phyloP scores from a whole-genome alignment of 2,797 vertebrate genomes.

The Microhierax caerulescens region DNA sequence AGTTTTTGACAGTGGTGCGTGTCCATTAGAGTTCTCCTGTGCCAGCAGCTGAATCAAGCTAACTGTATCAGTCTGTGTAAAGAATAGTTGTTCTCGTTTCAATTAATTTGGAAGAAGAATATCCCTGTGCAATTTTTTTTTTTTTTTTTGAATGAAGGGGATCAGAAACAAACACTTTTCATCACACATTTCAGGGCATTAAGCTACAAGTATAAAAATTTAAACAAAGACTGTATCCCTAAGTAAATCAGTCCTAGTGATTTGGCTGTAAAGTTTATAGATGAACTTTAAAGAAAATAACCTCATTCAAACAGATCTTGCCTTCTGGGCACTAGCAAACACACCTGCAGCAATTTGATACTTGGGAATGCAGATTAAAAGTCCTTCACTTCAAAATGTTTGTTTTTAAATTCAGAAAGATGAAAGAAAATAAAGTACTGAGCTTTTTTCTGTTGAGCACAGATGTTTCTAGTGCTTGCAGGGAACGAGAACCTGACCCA shows the following conservation, averaged over 20 bases:
- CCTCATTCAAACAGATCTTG: constrained; percentile 64
- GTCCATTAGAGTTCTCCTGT: neutral
- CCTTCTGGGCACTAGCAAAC: constrained; percentile 60
- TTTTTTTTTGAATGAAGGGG: neutral
- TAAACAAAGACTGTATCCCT: constrained; percentile 18
- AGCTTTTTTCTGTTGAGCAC: neutral
- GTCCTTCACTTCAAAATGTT: constrained; percentile 64
- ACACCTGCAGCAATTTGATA: constrained; percentile 74
- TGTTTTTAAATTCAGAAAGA: constrained; percentile 67
- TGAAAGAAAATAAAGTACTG: constrained; percentile 63
- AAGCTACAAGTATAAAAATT: neutral
- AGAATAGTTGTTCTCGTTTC: neutral
- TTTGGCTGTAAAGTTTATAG: constrained; percentile 45
- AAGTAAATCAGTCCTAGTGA: constrained; percentile 13
- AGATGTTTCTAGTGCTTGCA: constrained; percentile 45
- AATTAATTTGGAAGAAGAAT: neutral
- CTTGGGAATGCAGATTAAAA: constrained; percentile 70
- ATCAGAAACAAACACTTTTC: constrained; percentile 18
- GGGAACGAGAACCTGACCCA: neutral
- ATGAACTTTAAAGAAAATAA: constrained; percentile 65
- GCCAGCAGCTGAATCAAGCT: neutral
- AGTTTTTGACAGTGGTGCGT: neutral
- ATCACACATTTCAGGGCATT: neutral
- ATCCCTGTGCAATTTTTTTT: neutral
- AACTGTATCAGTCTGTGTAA: rapidly evolving